Evolutionary conservation across 1,140 invertebrate genomes (phyloP).

Genomic region (Anagrus nilaparvatae): DNA sequence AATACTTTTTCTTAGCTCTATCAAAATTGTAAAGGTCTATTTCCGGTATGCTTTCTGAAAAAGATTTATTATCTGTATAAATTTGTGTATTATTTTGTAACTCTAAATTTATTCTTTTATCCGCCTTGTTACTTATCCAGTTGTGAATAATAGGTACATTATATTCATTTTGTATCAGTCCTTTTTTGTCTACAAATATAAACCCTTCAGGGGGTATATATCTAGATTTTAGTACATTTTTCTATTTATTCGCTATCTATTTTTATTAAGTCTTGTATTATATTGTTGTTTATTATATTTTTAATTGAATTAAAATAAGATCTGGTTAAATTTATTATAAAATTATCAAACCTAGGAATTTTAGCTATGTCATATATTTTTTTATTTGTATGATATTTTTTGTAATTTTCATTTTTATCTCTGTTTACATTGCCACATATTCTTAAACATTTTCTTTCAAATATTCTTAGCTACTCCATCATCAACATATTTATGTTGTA

Average conservation of each 20-base stretch:
- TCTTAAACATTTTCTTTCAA: too few relatives aligned
- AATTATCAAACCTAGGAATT: conserved; percentile 6
- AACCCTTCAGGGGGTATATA: conserved; percentile 4
- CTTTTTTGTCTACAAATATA: neutral
- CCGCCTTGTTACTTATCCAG: neutral
- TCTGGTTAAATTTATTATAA: conserved; percentile 4
- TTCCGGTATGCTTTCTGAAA: too few relatives aligned
- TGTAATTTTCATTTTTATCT: too few relatives aligned
- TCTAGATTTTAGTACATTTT: neutral
- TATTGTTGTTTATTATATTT: neutral
- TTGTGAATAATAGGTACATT: conserved; percentile 2
- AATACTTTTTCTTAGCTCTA: too few relatives aligned
- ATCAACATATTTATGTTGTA: too few relatives aligned
- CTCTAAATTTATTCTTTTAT: neutral
- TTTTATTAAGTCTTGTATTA: neutral
- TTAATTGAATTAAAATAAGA: neutral
- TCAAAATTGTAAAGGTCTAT: too few relatives aligned
- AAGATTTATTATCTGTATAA: too few relatives aligned
- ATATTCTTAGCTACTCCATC: too few relatives aligned
- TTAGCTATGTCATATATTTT: conserved; percentile 1
- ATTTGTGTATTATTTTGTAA: too few relatives aligned
- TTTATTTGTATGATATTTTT: too few relatives aligned
- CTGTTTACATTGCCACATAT: too few relatives aligned
- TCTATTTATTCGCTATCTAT: neutral
- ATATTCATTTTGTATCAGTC: neutral